These are phyloP conservation scores for Petrophora chlorosata DNA, from an alignment of 2,888 invertebrate genomes.

Conservation along the genomic window DNA sequence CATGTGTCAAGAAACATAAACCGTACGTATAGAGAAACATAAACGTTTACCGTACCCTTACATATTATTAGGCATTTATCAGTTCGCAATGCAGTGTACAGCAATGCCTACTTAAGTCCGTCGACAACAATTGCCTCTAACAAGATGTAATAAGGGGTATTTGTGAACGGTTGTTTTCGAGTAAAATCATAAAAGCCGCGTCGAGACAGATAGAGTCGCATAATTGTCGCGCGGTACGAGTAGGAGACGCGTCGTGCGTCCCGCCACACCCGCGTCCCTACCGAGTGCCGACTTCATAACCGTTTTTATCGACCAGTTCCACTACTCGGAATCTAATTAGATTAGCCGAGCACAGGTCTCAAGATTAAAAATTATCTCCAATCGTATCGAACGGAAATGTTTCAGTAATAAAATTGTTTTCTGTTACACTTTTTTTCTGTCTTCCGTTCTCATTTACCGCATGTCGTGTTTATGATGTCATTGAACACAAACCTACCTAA, in stretches of 20 bases:
- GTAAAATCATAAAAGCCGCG: slow-evolving; percentile 46
- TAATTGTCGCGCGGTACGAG: slow-evolving; percentile 53
- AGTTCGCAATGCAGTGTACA: background rate
- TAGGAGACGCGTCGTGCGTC: too few relatives aligned
- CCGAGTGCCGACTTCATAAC: slow-evolving; percentile 52
- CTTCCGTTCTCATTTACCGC: slow-evolving; percentile 64
- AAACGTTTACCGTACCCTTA: background rate
- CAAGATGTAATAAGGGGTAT: slow-evolving; percentile 38
- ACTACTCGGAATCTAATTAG: slow-evolving; percentile 66
- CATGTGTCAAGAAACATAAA: too few relatives aligned
- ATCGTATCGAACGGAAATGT: slow-evolving; percentile 66
- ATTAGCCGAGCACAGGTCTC: slow-evolving; percentile 57
- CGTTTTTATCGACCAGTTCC: slow-evolving; percentile 59
- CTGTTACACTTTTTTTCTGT: slow-evolving; percentile 61
- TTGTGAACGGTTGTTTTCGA: slow-evolving; percentile 37
- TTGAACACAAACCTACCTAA: slow-evolving; percentile 47
- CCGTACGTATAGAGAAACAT: too few relatives aligned
- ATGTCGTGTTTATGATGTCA: slow-evolving; percentile 56
- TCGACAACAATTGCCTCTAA: slow-evolving; percentile 32
- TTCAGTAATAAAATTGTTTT: slow-evolving; percentile 67
- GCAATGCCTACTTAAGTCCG: background rate
- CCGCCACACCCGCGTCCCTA: slow-evolving; percentile 37
- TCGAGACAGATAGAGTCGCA: slow-evolving; percentile 49
- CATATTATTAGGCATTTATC: background rate
- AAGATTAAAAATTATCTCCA: slow-evolving; percentile 64